phyloP scores from a whole-genome alignment of 2,888 invertebrate species.

The Phorcus lineatus region DNA sequence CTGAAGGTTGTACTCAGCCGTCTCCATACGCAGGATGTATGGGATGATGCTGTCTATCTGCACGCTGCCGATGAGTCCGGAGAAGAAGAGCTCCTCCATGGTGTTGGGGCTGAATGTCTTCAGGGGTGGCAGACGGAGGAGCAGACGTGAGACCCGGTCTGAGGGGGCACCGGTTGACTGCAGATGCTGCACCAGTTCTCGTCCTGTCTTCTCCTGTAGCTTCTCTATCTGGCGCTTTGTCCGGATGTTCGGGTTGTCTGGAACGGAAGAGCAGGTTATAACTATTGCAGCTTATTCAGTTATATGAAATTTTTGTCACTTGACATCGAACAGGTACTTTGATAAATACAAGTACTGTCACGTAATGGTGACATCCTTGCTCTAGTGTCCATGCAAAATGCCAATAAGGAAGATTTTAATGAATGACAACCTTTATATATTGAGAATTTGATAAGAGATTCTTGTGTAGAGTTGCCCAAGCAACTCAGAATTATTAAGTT shows the following conservation, averaged over 20 bases:
- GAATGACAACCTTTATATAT: too few species aligned
- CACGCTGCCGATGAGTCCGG: conserved; percentile 92
- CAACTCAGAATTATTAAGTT: too few species aligned
- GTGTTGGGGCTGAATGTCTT: conserved; percentile 83
- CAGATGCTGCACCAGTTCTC: conserved; percentile 77
- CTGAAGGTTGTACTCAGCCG: conserved; percentile 72
- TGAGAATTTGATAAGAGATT: too few species aligned
- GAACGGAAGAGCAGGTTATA: conserved; percentile 13
- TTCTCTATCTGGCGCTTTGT: conserved; percentile 79
- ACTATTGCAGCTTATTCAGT: background rate
- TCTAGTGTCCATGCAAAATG: too few species aligned
- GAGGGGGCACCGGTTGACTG: conserved; percentile 78
- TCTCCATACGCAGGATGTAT: conserved; percentile 85
- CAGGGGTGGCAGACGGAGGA: conserved; percentile 77
- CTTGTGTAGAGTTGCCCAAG: too few species aligned
- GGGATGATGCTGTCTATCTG: conserved; percentile 97
- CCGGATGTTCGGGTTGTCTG: conserved; percentile 78
- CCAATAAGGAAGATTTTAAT: too few species aligned
- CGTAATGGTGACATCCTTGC: too few species aligned
- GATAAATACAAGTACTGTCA: too few species aligned
- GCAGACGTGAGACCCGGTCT: conserved; percentile 94
- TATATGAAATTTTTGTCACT: too few species aligned
- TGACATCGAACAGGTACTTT: too few species aligned
- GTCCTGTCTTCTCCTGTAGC: conserved; percentile 81
- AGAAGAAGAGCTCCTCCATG: conserved; percentile 95